Evolutionary conservation across 2,113 vertebrate genomes (phyloP), one percentile per base, ranked within the genome.

Genomic region (Eurystomus gularis): DNA sequence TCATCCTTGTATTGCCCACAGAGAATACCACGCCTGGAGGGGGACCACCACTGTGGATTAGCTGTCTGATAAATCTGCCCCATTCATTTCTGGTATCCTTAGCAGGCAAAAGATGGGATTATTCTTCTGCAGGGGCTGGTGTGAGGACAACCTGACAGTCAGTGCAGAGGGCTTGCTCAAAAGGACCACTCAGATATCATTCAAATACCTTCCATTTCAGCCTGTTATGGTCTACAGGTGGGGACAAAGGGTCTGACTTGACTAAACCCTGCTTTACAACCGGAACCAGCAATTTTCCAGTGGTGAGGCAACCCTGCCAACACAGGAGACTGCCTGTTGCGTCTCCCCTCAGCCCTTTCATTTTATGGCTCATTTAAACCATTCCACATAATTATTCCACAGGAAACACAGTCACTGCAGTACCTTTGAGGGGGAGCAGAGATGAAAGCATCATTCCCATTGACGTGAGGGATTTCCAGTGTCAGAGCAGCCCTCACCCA

Each of bases 381-480:
- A 58, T 60, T 69, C n/a, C 54, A n/a, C 16, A 3, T 37, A 76
- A 28, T 70, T 83, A 52, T 54, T 66, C n/a, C 54, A 33, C 0
- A 3, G 14, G 17, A 86, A 92, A 86, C 0, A 1, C 58, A 40
- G 37, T 33, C 7, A 1, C 3, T 0, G 51, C 17, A 6, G 0
- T 37, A 24, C 40, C 44, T 65, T 58, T 29, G 26, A 40, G 42
- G 10, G 14, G 21, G 85, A 82, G 33, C 31, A 71, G 42, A 82
- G 28, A 78, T 20, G 21, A 55, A 52, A n/a, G 29, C 4, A 0
- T 58, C 6, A 2, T 49, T 95, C 51, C 29, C 35, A 40, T 33
- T 0, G 1, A 85, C 35, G 26, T 13, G 48, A 76, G 37, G 21
- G n/a, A 55, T 33, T 80, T 55, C 52, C n/a, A 54, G 2, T 0